Conservation (phyloP, 2,797 vertebrate genomes). For the Mus spretus region DNA sequence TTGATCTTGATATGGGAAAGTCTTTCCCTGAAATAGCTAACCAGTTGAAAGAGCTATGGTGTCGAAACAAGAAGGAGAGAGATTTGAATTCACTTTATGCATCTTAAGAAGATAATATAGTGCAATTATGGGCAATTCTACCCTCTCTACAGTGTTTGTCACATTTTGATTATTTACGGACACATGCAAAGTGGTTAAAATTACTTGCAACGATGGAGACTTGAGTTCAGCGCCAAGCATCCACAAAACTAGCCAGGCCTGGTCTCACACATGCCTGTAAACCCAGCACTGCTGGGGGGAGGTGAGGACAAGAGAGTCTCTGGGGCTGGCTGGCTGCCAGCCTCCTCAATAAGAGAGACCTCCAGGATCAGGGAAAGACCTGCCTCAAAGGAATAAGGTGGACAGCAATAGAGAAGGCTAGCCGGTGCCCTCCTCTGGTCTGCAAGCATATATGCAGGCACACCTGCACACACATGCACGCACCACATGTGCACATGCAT, state of each 20-base stretch:
- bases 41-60: not conserved
- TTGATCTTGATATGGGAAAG: conserved; percentile 49
- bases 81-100: not conserved
- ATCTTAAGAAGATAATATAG: conserved; percentile 11
- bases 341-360: not conserved
- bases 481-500: not conserved
- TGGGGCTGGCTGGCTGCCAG: not conserved
- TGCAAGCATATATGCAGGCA: no score
- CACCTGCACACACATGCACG: not conserved
- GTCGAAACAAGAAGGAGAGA: not conserved
- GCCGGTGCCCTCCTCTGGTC: not conserved
- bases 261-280: not conserved
- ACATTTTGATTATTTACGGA: not conserved
- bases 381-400: not conserved
- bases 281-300: not conserved
- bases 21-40: not conserved
- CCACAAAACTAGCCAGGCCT: not conserved
- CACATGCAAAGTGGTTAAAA: not conserved
- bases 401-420: not conserved
- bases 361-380: not conserved
- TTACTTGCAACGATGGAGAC: not conserved
- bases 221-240: not conserved
- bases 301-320: not conserved
- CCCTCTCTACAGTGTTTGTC: not conserved
- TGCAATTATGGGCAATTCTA: not conserved